Conservation (phyloP, 2,888 invertebrate genomes). For the Megalurothrips usitatus region DNA sequence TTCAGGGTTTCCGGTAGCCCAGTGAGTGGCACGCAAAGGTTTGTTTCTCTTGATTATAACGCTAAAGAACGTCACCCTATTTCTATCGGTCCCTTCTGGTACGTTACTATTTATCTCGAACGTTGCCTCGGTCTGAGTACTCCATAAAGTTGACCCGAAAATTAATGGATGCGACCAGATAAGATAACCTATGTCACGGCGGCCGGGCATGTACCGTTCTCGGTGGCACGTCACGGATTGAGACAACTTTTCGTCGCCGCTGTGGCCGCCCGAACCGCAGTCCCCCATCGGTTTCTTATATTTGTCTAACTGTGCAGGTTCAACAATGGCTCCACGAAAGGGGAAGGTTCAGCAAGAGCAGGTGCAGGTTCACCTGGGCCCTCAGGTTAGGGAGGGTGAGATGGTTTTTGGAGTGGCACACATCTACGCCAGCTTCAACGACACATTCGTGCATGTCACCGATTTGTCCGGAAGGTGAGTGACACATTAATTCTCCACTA, state of each 20-base stretch:
- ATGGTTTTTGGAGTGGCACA: slow-evolving; percentile 98
- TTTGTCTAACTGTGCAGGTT: slow-evolving; percentile 35
- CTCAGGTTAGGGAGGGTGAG: slow-evolving; percentile 95
- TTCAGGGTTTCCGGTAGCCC: slow-evolving; percentile 18
- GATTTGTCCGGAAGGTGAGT: slow-evolving; percentile 87
- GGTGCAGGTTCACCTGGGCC: slow-evolving; percentile 91
- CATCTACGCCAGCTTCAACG: slow-evolving; percentile 99
- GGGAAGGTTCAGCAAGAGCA: slow-evolving; percentile 96
- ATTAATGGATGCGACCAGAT: not conserved
- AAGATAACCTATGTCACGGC: not conserved
- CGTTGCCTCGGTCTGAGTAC: not conserved
- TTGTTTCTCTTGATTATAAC: not conserved
- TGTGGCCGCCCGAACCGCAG: not conserved
- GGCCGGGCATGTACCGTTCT: not conserved
- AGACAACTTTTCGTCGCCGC: not conserved
- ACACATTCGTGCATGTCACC: slow-evolving; percentile 99
- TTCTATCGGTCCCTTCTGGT: not conserved
- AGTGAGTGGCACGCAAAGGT: slow-evolving; percentile 9
- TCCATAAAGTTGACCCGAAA: not conserved
- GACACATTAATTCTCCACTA: not conserved
- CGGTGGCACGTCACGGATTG: not conserved
- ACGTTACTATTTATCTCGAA: not conserved
- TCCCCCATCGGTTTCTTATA: not conserved
- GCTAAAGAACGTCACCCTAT: not conserved
- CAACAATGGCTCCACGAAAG: slow-evolving; percentile 91